phyloP scores from a whole-genome alignment of 1,140 invertebrate species.

The Drosophila carrolli region DNA sequence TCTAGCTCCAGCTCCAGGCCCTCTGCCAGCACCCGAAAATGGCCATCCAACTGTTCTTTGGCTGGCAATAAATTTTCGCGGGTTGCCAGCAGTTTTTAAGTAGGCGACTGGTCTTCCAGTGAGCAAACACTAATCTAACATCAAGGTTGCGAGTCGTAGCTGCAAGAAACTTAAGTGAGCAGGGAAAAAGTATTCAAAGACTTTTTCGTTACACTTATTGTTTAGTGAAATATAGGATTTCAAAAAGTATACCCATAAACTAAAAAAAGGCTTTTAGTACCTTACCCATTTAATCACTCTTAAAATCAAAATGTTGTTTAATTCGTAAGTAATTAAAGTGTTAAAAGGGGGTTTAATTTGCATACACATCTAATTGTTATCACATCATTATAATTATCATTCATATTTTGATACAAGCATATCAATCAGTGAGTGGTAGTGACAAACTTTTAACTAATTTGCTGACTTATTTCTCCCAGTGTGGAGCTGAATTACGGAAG shows the following conservation, averaged over 20 bases:
- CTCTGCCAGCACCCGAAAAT: conserved; percentile 45
- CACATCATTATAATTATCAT: no score
- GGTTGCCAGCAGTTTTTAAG: conserved; percentile 15
- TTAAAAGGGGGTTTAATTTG: no score
- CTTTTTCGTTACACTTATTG: not conserved
- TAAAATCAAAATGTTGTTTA: no score
- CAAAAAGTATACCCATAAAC: not conserved
- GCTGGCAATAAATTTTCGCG: conserved; percentile 58
- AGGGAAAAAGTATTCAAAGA: not conserved
- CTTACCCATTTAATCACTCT: no score
- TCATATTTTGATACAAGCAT: no score
- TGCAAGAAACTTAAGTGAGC: conserved; percentile 6
- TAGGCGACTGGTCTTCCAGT: conserved; percentile 2
- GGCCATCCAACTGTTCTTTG: conserved; percentile 55
- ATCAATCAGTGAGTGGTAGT: no score
- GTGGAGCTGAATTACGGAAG: conserved; percentile 11
- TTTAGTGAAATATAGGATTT: not conserved
- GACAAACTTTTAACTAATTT: not conserved
- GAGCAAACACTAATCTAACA: conserved; percentile 30
- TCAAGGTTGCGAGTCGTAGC: conserved; percentile 18
- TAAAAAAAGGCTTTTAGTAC: not conserved
- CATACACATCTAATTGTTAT: no score
- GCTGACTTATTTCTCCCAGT: conserved; percentile 2
- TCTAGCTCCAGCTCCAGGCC: conserved; percentile 5
- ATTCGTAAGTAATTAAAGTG: no score